These are phyloP conservation scores for Lathronympha strigana DNA, from an alignment of 2,888 invertebrate genomes.

Conservation along the genomic window DNA sequence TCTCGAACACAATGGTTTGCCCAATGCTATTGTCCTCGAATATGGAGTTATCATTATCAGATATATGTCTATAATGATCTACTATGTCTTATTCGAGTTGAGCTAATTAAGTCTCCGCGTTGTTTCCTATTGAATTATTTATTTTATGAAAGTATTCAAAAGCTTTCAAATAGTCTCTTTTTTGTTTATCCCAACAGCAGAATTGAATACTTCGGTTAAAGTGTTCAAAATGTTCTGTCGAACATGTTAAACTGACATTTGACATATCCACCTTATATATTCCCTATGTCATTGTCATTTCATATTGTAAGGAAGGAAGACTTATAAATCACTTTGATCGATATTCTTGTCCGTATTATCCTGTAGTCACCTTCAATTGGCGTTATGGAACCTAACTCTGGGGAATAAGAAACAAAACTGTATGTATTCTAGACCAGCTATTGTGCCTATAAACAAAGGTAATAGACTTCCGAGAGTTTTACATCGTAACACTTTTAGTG, in stretches of 20 bases:
- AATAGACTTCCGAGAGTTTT: not conserved
- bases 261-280: too few species aligned
- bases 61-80: constrained; percentile 33
- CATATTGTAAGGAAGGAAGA: not conserved
- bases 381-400: not conserved
- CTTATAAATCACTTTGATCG: constrained; percentile 5
- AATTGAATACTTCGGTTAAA: too few species aligned
- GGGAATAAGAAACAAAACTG: not conserved
- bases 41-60: constrained; percentile 23
- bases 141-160: too few species aligned
- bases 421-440: not conserved
- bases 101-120: constrained; percentile 10
- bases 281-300: not conserved
- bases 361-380: not conserved
- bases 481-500: constrained; percentile 1
- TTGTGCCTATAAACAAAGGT: not conserved
- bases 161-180: too few species aligned
- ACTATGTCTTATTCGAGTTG: constrained; percentile 1
- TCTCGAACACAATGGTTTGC: constrained; percentile 48
- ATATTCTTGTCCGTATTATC: not conserved
- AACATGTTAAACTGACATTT: too few species aligned
- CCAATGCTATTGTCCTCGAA: constrained; percentile 44
- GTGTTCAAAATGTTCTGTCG: too few species aligned
- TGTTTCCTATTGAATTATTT: not conserved
- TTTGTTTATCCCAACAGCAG: too few species aligned